Base-by-base conservation (phyloP, 2,888 invertebrate species). In the Patella depressa region DNA sequence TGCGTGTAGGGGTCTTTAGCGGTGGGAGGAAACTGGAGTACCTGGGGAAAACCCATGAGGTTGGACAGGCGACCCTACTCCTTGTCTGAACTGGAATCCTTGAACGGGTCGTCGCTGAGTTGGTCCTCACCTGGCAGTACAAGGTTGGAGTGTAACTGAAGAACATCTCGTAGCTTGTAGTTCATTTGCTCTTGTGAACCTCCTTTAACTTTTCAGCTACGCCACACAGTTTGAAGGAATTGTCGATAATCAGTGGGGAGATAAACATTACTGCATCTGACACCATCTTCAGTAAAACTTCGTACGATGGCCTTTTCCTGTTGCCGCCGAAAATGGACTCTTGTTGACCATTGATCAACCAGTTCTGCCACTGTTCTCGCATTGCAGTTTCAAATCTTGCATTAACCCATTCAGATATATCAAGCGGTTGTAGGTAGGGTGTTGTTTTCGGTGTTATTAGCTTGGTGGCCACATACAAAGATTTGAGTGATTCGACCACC, bases 401-500 rank as follows among this genome's bases (percentile, higher is more conserved):
- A 34, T 72, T 19, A 34, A 72, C 24, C 72, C 72, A 5, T 24
- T 9, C 15, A 53, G 73, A 53, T 54, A 73, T 53, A 73, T 53
- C 54, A 34, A 73, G 73, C n/a, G 19, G 73, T 53, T 54, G 34
- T 53, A 19, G 1, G 53, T 73, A 53, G 73, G 19, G 53, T 3
- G 55, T 53, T 15, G 53, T 53, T 54, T 73, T 73, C 7, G 17
- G 53, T 53, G 73, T 53, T 15, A 73, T 73, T 54, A 73, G 19
- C 14, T 73, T 73, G 53, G 53, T 73, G 24, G 73, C 73, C 45
- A 73, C 45, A 19, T 73, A 53, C 53, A 73, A 53, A 2, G 53
- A 73, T 73, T 73, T 73, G 54, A 73, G 73, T 73, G 73, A 45
- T 54, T 73, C n/a, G 73, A 73, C 54, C 17, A 72, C 72, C 45